Evolutionary conservation across 2,113 vertebrate species (phyloP).

Genomic region (Rhadina sibilatrix): DNA sequence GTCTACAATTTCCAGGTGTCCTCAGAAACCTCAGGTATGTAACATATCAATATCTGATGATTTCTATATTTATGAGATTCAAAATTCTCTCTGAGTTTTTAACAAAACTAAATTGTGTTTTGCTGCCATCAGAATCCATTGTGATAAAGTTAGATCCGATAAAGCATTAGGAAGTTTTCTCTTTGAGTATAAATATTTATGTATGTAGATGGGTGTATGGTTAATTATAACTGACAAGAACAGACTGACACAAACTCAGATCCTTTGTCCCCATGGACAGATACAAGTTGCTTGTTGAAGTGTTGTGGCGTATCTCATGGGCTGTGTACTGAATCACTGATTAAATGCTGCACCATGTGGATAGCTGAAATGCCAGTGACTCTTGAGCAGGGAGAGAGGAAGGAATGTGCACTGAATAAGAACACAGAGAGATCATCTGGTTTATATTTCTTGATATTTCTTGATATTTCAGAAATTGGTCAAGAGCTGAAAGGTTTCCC

Average conservation of each 20-base stretch:
- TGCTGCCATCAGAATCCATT: conserved; percentile 47
- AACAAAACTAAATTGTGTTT: conserved; percentile 60
- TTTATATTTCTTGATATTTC: background rate
- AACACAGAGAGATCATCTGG: conserved; percentile 6
- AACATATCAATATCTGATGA: background rate
- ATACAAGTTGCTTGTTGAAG: conserved; percentile 69
- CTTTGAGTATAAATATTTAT: conserved; percentile 78
- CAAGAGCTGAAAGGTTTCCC: background rate
- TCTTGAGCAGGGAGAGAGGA: conserved; percentile 30
- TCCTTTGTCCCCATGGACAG: conserved; percentile 70
- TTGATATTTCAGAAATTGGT: background rate
- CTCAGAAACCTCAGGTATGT: background rate
- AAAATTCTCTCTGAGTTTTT: conserved; percentile 39
- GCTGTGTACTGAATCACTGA: conserved; percentile 76
- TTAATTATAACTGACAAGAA: conserved; percentile 73
- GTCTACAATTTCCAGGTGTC: background rate
- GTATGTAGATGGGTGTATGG: conserved; percentile 65
- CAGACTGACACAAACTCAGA: conserved; percentile 74
- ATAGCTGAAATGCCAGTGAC: conserved; percentile 61
- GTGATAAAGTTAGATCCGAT: conserved; percentile 52
- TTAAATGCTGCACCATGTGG: conserved; percentile 75
- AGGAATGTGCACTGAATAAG: conserved; percentile 41
- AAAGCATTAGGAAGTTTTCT: conserved; percentile 64
- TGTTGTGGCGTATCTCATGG: conserved; percentile 69
- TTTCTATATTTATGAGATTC: conserved; percentile 10